Evolutionary conservation across 2,113 vertebrate genomes (phyloP).

Genomic region (Cebus imitator): DNA sequence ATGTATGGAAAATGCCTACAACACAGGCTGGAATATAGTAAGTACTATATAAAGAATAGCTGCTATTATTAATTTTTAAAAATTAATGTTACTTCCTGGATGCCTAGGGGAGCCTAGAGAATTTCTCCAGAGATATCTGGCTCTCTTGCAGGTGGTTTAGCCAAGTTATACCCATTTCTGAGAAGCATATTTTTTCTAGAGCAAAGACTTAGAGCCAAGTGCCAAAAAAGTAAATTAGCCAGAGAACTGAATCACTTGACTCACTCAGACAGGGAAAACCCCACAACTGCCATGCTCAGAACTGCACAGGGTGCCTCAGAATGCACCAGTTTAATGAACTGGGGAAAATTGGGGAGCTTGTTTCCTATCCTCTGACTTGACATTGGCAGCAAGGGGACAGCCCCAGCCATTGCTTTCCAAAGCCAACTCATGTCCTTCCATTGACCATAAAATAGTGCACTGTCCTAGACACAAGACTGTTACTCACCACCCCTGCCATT

Average conservation of each 20-base stretch:
- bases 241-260: conserved; percentile 51
- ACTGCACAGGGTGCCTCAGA: background rate
- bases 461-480: background rate
- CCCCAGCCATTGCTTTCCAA: background rate
- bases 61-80: background rate
- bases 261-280: conserved; percentile 50
- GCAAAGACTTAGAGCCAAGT: conserved; percentile 41
- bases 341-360: background rate
- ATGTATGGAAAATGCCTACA: background rate
- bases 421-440: background rate
- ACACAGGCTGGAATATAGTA: background rate
- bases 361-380: conserved; percentile 18
- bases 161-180: conserved; percentile 18
- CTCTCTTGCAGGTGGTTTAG: background rate
- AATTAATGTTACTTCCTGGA: background rate
- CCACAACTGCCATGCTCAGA: background rate
- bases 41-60: background rate
- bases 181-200: background rate
- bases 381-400: background rate
- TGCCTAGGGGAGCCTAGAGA: background rate
- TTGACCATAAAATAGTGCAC: background rate
- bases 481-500: background rate
- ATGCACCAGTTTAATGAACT: background rate
- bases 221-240: background rate
- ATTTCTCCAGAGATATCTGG: background rate